Evolutionary conservation across 2,888 invertebrate genomes (phyloP).

Genomic region (Cyclophora punctaria): DNA sequence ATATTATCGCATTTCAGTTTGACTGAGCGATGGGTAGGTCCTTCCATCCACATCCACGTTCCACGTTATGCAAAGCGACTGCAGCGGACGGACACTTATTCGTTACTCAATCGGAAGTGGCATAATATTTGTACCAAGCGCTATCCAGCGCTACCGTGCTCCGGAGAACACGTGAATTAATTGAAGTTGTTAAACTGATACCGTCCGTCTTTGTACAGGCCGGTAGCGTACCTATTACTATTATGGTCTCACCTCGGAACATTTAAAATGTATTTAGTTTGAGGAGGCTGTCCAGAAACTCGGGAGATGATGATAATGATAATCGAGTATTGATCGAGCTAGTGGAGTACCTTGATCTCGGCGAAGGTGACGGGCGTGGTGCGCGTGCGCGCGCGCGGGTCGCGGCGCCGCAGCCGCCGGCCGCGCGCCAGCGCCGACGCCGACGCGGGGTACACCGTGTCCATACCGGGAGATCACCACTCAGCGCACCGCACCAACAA

Average conservation of each 20-base stretch:
- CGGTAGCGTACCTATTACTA: not conserved
- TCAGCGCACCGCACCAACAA: no score
- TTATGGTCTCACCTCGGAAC: not conserved
- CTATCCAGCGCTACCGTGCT: no score
- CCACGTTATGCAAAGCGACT: no score
- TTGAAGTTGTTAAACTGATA: not conserved
- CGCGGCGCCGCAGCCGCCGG: slow-evolving; percentile 41
- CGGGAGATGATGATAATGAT: no score
- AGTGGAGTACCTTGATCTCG: slow-evolving; percentile 77
- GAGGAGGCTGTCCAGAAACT: no score
- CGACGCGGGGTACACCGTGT: slow-evolving; percentile 81
- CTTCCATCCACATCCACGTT: no score
- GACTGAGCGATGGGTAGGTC: no score
- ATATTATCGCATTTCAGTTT: no score
- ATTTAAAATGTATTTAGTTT: no score
- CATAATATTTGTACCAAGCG: no score
- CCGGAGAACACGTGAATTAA: not conserved
- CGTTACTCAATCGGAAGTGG: not conserved
- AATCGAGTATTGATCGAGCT: not conserved
- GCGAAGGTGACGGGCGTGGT: slow-evolving; percentile 85
- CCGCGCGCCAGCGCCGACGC: slow-evolving; percentile 76
- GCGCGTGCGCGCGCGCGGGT: slow-evolving; percentile 67
- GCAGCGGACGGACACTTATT: not conserved
- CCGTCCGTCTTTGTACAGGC: not conserved
- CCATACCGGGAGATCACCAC: slow-evolving; percentile 47